Evolutionary conservation across 30 jellyfish, hydroid and myxozoan species (phyloP).

Genomic region (Aurelia aurita): DNA sequence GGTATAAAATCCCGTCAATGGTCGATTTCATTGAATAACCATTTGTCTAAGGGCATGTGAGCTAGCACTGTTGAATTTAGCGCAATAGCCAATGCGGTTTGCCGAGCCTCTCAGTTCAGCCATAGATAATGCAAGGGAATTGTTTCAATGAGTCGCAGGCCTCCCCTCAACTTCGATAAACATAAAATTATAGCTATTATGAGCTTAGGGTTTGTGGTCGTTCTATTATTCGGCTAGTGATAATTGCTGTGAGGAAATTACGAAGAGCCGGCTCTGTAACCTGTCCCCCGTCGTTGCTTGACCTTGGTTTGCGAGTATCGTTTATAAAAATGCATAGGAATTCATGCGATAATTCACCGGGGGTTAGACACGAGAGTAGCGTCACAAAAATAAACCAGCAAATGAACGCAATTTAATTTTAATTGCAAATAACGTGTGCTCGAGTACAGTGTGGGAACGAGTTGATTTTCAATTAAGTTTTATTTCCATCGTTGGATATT

Average conservation of each 20-base stretch:
- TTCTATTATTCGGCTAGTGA: constrained; percentile 38
- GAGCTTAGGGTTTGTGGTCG: constrained; percentile 82
- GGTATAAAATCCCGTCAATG: background rate
- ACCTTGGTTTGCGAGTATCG: constrained; percentile 70
- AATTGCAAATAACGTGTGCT: constrained; percentile 65
- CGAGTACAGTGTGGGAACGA: constrained; percentile 47
- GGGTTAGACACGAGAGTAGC: constrained; percentile 55
- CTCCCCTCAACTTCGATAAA: constrained; percentile 77
- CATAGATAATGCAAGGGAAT: constrained; percentile 38
- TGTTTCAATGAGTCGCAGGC: constrained; percentile 39
- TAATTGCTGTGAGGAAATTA: constrained; percentile 63
- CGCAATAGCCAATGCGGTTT: constrained; percentile 68
- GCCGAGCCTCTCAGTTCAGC: constrained; percentile 59
- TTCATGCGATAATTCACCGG: constrained; percentile 68
- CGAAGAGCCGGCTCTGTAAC: constrained; percentile 38
- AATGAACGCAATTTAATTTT: constrained; percentile 52
- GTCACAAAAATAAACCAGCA: constrained; percentile 69
- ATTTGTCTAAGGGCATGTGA: constrained; percentile 29
- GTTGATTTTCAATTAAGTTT: constrained; percentile 14
- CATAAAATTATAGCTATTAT: constrained; percentile 79
- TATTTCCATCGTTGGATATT: constrained; percentile 34
- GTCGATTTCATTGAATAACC: constrained; percentile 8
- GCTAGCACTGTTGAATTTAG: constrained; percentile 33
- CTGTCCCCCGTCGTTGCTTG: constrained; percentile 62
- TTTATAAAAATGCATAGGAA: constrained; percentile 63